Percentiles rank a stretch among this genome's conserved stretches.
These are phyloP conservation scores for Erythrolamprus reginae DNA, from an alignment of 2,113 vertebrate genomes.

Conservation along the genomic window DNA sequence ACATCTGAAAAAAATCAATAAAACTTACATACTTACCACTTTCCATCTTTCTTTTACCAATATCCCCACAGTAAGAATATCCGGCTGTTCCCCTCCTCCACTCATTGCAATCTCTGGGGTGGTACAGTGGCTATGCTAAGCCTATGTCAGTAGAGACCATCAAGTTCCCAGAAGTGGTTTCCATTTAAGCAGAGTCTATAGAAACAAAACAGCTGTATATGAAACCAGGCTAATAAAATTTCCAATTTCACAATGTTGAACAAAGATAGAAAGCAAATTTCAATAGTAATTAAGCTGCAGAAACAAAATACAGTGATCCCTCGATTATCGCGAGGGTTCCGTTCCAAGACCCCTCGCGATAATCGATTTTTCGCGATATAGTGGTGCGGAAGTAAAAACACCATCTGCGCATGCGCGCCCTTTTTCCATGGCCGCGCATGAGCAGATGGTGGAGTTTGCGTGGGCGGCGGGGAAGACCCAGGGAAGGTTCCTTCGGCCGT, in stretches of 20 bases:
- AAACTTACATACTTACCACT: slow-evolving; percentile 80
- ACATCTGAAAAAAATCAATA: not conserved
- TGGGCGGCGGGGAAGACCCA: too few species aligned
- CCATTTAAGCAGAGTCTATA: slow-evolving; percentile 75
- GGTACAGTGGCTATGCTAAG: slow-evolving; percentile 63
- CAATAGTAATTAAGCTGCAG: not conserved
- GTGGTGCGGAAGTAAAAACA: too few species aligned
- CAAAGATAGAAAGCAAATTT: not conserved
- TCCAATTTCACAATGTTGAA: not conserved
- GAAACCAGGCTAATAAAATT: slow-evolving; percentile 29
- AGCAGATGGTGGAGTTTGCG: too few species aligned
- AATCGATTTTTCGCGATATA: too few species aligned
- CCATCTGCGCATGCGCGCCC: too few species aligned
- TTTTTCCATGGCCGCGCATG: too few species aligned
- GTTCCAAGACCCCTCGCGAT: too few species aligned
- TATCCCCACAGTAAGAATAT: slow-evolving; percentile 90
- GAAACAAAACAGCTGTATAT: slow-evolving; percentile 43
- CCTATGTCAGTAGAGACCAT: slow-evolving; percentile 61
- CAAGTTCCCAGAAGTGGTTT: slow-evolving; percentile 64
- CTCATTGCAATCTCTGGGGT: slow-evolving; percentile 82
- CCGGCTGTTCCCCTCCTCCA: slow-evolving; percentile 88
- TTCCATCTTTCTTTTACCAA: slow-evolving; percentile 99
- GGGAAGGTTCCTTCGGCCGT: too few species aligned
- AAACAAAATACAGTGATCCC: too few species aligned
- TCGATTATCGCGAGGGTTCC: too few species aligned